phyloP scores from a whole-genome alignment of 2,888 invertebrate genomes.

The Cetonia aurata region DNA sequence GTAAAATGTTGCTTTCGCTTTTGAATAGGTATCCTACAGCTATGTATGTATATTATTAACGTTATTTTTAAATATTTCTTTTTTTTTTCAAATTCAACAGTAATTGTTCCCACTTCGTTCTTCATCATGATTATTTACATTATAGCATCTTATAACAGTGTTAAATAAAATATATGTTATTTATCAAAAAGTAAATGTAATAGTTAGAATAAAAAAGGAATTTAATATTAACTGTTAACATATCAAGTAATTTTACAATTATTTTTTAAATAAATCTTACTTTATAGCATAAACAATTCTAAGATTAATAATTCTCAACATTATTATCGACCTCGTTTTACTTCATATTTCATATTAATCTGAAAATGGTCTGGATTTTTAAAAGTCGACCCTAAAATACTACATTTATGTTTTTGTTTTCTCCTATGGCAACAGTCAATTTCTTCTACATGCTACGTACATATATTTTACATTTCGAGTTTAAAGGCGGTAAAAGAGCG shows the following conservation, averaged over 20 bases:
- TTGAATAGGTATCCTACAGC: slow-evolving; percentile 30
- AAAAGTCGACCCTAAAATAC: not conserved
- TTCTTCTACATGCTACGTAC: slow-evolving; percentile 58
- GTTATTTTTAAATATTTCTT: slow-evolving; percentile 37
- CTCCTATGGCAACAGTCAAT: slow-evolving; percentile 57
- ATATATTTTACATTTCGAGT: slow-evolving; percentile 57
- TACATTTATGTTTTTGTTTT: slow-evolving; percentile 49
- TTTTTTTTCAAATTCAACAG: slow-evolving; percentile 48
- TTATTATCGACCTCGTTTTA: not conserved
- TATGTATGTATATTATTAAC: slow-evolving; percentile 36
- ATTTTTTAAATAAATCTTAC: slow-evolving; percentile 20
- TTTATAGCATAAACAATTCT: slow-evolving; percentile 27
- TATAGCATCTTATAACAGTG: slow-evolving; percentile 41
- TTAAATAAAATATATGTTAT: slow-evolving; percentile 40
- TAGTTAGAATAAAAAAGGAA: slow-evolving; percentile 8
- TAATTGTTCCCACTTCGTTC: slow-evolving; percentile 51
- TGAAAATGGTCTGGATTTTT: not conserved
- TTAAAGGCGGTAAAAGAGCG: slow-evolving; percentile 16
- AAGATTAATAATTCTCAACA: slow-evolving; percentile 10
- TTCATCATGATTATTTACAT: slow-evolving; percentile 43
- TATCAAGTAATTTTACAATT: slow-evolving; percentile 31
- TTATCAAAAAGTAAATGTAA: slow-evolving; percentile 21
- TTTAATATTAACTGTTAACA: slow-evolving; percentile 6
- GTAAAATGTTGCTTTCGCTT: not conserved
- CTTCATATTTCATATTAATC: slow-evolving; percentile 17